Conservation (phyloP, 2,113 vertebrate genomes). For the Grallaria varia region DNA sequence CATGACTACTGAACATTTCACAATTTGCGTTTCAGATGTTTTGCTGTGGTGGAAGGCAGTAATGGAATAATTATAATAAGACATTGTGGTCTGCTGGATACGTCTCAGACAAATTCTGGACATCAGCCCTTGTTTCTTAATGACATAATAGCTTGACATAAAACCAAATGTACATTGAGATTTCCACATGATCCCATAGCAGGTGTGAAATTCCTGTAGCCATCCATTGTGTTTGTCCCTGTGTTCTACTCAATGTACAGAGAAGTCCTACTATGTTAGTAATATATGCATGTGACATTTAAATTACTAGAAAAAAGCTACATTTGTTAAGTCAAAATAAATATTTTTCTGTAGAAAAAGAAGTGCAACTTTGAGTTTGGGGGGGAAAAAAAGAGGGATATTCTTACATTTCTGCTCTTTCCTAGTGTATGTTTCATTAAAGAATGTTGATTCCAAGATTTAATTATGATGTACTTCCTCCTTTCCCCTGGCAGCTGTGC, state of each 20-base stretch:
- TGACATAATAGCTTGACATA: constrained; percentile 34
- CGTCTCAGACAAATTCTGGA: constrained; percentile 38
- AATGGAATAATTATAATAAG: constrained; percentile 43
- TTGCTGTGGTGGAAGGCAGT: constrained; percentile 54
- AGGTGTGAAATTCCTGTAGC: constrained; percentile 55
- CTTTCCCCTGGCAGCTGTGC: constrained; percentile 79
- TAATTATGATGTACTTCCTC: background rate
- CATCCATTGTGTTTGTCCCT: constrained; percentile 24
- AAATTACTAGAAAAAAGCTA: background rate
- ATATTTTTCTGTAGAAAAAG: background rate
- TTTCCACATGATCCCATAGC: constrained; percentile 35
- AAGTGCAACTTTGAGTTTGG: background rate
- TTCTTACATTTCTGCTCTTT: background rate
- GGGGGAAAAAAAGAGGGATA: background rate
- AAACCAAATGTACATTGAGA: constrained; percentile 36
- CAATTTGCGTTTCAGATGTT: constrained; percentile 51
- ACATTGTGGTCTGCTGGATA: constrained; percentile 21
- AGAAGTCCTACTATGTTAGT: background rate
- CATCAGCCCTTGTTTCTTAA: constrained; percentile 53
- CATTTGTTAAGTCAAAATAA: constrained; percentile 10
- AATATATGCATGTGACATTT: constrained; percentile 31
- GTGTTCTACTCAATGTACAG: background rate
- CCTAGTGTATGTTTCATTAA: background rate
- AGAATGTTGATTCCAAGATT: background rate
- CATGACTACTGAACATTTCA: constrained; percentile 3